phyloP scores from a whole-genome alignment of 1,140 invertebrate genomes.

The Popillia japonica region DNA sequence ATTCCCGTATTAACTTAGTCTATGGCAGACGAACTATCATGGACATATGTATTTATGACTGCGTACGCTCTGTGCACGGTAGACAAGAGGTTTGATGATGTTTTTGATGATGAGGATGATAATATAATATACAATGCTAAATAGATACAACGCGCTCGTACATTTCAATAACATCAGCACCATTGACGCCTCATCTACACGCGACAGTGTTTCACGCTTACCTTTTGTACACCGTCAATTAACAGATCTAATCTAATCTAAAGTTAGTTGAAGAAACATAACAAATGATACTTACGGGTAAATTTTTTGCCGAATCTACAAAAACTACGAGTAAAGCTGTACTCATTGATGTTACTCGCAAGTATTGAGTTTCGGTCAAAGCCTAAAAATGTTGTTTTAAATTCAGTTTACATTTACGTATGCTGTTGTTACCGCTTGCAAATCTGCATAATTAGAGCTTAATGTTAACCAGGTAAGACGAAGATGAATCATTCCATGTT shows the following conservation, averaged over 20 bases:
- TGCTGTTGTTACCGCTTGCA: slow-evolving; percentile 73
- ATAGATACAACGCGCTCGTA: background rate
- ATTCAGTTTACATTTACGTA: slow-evolving; percentile 30
- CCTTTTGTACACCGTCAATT: too few relatives aligned
- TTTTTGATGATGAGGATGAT: background rate
- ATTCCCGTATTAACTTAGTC: too few relatives aligned
- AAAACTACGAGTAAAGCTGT: slow-evolving; percentile 83
- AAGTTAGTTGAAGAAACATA: background rate
- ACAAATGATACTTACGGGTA: slow-evolving; percentile 75
- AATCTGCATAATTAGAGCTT: slow-evolving; percentile 72
- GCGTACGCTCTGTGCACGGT: background rate
- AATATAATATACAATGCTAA: background rate
- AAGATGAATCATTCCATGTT: slow-evolving; percentile 90
- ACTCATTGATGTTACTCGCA: slow-evolving; percentile 78
- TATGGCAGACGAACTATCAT: too few relatives aligned
- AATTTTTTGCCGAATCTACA: slow-evolving; percentile 88
- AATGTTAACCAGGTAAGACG: slow-evolving; percentile 88
- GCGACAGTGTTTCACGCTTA: too few relatives aligned
- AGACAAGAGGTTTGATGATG: background rate
- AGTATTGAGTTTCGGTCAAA: slow-evolving; percentile 76
- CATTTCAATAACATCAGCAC: background rate
- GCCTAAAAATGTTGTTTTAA: slow-evolving; percentile 64
- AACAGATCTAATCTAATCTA: background rate
- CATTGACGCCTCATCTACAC: too few relatives aligned
- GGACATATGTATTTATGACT: too few relatives aligned